phyloP scores from a whole-genome alignment of 2,888 invertebrate genomes.

The Chrysolina oricalcia region DNA sequence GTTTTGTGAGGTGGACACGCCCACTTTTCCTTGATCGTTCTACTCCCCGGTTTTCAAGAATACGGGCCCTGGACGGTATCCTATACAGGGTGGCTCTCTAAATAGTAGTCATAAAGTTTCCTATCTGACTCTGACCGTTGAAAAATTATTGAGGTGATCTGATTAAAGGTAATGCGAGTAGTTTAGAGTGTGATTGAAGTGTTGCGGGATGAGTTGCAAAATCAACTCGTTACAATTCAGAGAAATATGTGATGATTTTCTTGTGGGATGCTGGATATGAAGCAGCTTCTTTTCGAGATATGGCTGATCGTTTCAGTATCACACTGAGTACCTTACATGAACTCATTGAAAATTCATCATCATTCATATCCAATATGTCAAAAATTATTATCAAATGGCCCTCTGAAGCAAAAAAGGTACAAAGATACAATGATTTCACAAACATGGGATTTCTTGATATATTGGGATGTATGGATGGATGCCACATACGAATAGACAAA shows the following conservation, averaged over 20 bases:
- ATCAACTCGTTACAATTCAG: too few relatives aligned
- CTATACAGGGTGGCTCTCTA: too few relatives aligned
- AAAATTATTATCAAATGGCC: conserved; percentile 48
- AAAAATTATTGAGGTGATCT: too few relatives aligned
- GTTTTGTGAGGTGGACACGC: too few relatives aligned
- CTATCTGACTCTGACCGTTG: too few relatives aligned
- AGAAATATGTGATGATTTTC: conserved; percentile 13
- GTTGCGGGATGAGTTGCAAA: too few relatives aligned
- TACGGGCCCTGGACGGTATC: too few relatives aligned
- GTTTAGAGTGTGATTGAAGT: too few relatives aligned
- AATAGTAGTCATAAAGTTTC: too few relatives aligned
- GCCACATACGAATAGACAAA: conserved; percentile 47
- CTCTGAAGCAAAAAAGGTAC: conserved; percentile 45
- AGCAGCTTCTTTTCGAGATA: conserved; percentile 6
- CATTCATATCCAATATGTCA: conserved; percentile 21
- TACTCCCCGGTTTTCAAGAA: too few relatives aligned
- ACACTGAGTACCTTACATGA: conserved; percentile 15
- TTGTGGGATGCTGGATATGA: conserved; percentile 23
- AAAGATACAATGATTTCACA: conserved; percentile 40
- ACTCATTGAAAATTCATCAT: conserved; percentile 15
- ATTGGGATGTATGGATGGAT: conserved; percentile 48
- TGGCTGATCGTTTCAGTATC: neutral
- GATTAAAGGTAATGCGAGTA: too few relatives aligned
- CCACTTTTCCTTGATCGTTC: too few relatives aligned
- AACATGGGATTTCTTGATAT: conserved; percentile 44